A percentile compares a stretch with the other conserved stretches of the same genome.
Evolutionary conservation across 2,113 vertebrate species (phyloP).

Genomic region (Sebastes fasciatus): DNA sequence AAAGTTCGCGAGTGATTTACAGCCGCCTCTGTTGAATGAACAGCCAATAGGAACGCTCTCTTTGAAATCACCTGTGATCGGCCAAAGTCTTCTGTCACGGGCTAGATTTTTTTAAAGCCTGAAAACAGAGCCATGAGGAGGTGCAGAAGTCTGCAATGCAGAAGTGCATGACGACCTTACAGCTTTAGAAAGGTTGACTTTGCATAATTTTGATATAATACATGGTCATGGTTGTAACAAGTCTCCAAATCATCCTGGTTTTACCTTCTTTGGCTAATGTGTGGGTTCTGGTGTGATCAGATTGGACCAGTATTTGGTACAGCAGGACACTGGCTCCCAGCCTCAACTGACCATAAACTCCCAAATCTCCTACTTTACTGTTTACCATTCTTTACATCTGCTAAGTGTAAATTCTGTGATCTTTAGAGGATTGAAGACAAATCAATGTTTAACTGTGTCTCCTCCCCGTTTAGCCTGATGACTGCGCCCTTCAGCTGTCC

Average conservation of each 20-base stretch:
- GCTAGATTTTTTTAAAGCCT: no score
- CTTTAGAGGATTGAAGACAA: background rate
- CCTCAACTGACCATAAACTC: background rate
- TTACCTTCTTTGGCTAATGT: background rate
- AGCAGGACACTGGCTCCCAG: background rate
- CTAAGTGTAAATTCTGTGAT: background rate
- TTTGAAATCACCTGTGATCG: no score
- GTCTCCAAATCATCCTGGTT: background rate
- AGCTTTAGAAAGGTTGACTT: background rate
- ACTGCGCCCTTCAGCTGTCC: conserved; percentile 95
- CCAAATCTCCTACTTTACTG: background rate
- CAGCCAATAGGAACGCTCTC: no score
- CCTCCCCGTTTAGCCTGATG: conserved; percentile 88
- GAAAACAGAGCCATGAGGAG: no score
- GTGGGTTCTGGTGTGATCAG: background rate
- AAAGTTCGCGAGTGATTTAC: no score
- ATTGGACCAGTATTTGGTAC: background rate
- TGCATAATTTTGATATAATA: background rate
- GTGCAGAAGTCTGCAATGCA: no score
- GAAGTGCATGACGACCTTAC: background rate
- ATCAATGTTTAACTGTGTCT: conserved; percentile 37
- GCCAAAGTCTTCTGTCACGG: no score
- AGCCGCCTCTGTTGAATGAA: no score
- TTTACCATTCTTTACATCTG: background rate
- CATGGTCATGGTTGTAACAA: background rate